Base-by-base conservation (phyloP, 2,797 vertebrate species). In the Tapirus indicus region DNA sequence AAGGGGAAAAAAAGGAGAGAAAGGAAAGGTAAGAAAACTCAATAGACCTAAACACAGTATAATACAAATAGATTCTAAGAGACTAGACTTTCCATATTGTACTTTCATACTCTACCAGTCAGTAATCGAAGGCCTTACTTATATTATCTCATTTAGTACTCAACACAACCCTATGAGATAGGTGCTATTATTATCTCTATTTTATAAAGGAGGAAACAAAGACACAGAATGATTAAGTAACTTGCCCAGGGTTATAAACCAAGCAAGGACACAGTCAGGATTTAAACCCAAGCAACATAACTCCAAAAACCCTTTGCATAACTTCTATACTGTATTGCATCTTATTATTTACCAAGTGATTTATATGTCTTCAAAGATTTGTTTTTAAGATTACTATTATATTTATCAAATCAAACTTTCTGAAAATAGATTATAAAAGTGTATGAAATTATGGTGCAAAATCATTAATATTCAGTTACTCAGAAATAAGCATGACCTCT, bases 121-220 rank as follows among this genome's bases (percentile, higher is more conserved):
- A 85, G 21, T 80, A 88, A 47, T 74, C 78, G 85, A 58, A 44
- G 23, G 32, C 17, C 60, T 89, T 87, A 38, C 7, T 86, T 82
- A 56, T 49, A 77, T 72, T 41, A n/a, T 58, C 11, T 94, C 38
- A 95, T 83, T 87, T 83, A 68, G 29, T 72, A 78, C 47, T 52
- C 58, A 79, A 69, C 78, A 58, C 17, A 82, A 58, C 38, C 77
- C 38, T 69, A 5, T 54, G 38, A 85, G 29, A 72, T 14, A 25
- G 35, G 17, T 89, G 17, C 7, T 94, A 49, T 58, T 49, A 74
- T 87, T 83, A 82, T 25, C 54, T 77, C 35, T n/a, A 54, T 68
- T 85, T 96, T 68, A 85, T 74, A 95, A 74, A 87, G 38, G 23
- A 91, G n/a, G 66, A 91, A 91, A 82, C 23, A 95, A 56, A 69